Base-by-base conservation (phyloP, 2,113 vertebrate genomes). In the Amblyopsis rosae region DNA sequence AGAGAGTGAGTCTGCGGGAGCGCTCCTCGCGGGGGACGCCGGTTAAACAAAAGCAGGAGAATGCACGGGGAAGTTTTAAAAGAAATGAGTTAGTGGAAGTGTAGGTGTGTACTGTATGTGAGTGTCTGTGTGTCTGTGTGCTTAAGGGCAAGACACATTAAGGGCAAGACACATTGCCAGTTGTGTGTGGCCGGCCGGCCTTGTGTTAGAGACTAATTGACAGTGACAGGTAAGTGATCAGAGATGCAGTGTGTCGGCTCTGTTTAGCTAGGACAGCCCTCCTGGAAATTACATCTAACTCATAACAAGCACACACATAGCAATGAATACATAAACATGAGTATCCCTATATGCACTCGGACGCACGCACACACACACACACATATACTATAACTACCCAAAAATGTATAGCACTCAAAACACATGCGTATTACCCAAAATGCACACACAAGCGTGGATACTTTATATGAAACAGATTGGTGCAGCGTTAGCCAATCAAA, bases 241-340 rank as follows among this genome's bases (percentile, higher is more conserved):
- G 63, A 82, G 67, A 83, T 80, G 67, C 61, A 73, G 67, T 69
- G 82, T 92, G 91, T 91, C 91, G 89, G 68, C 79, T 92, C 81
- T 82, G 85, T 69, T 93, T 92, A 92, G 84, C 66, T 55, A 46
- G 84, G 87, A 92, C 86, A 89, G 76, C 82, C 72, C 81, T 89
- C 79, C 75, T 87, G 79, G 88, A 91, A 92, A 92, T 85, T 89
- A 86, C 69, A 77, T 82, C 75, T 86, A 87, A 88, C 81, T 86
- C 87, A 86, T 85, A 87, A 87, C 35, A 26, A 55, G 65, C 61
- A 62, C 4, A 64, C 56, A 63, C 16, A 65, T 48, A 59, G 35
- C 35, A 41, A 41, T 41, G 35, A 41, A 41, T 41, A 41, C 35
- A 41, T 41, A 41, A 41, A 41, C 35, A 41, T 41, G 7, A 41